Evolutionary conservation across 64 coral and sea anemone genomes (phyloP), one percentile per base, ranked within the genome.

Genomic region (Actinia tenebrosa): DNA sequence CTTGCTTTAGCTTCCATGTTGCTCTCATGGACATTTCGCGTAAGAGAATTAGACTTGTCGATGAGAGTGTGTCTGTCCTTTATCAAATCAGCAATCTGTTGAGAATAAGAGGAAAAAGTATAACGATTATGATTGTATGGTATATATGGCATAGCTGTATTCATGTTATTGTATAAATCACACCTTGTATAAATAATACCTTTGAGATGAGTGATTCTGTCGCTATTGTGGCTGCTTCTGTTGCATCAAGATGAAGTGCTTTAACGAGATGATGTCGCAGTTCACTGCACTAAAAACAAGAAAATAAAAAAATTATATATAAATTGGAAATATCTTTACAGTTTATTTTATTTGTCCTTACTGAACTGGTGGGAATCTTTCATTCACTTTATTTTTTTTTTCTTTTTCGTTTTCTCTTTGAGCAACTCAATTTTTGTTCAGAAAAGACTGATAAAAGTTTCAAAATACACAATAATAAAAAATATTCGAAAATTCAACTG

Each of bases 1-100:
- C 97, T 99, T 30, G 97, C 97, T 84, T 99, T 99, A 78, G 97
- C 94, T 80, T 99, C 97, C 79, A 99, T 64, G 80, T 93, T 90
- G 56, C 90, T 99, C 83, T 99, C 97, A 84, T 99, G 97, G 18
- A 99, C 64, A 79, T 93, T 99, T 60, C 80, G 63, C 62, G 97
- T 91, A 10, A 99, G 84, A 3, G 87, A 84, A 25, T 87, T 91
- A 17, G 89, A 91, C 84, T 95, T 99, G 4, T 95, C 91, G 13
- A 88, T 78, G 47, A 99, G 54, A 20, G 44, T 52, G 61, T 80
- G 68, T 63, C 89, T 89, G 58, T 99, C 97, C 71, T 93, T 92
- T 27, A 63, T 77, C 44, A 99, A 45, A 30, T 93, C 93, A 71
- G 91, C 89, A 88, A 99, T 91, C 97, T 98, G 42, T 2, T 59